A percentile compares a stretch with the other conserved stretches of the same genome.
Conservation (phyloP, 2,797 vertebrate species). For the Craterocephalus amniculus region DNA sequence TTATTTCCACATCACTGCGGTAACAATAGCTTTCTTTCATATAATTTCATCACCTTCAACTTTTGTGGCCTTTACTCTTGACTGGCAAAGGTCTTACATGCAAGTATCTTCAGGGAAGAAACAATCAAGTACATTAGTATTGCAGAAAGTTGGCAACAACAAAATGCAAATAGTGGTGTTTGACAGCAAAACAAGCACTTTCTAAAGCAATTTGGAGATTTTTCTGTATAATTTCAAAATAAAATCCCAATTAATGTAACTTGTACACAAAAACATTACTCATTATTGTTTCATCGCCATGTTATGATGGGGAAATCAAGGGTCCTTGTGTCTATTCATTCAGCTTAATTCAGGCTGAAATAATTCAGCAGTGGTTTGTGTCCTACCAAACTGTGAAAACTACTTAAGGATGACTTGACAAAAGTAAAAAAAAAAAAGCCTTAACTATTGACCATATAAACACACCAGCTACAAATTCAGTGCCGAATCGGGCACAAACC, state of each 20-base stretch:
- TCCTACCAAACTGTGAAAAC: not conserved
- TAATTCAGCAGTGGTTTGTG: not conserved
- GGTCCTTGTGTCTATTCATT: too few species aligned
- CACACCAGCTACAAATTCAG: not conserved
- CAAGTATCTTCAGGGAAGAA: not conserved
- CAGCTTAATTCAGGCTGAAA: too few species aligned
- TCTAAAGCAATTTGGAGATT: too few species aligned
- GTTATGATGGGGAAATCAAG: too few species aligned
- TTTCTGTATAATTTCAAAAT: too few species aligned
- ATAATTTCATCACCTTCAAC: not conserved
- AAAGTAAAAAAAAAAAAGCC: not conserved
- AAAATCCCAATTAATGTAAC: too few species aligned
- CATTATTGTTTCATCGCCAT: not conserved
- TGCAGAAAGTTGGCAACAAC: not conserved
- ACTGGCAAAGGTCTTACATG: not conserved
- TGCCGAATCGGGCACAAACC: not conserved
- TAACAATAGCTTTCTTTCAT: not conserved
- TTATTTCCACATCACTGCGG: not conserved
- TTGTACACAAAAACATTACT: too few species aligned
- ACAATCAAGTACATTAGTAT: not conserved
- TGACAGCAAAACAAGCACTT: not conserved
- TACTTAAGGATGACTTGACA: not conserved
- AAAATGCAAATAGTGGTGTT: not conserved
- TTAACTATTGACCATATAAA: not conserved
- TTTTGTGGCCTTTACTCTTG: not conserved